Percentiles rank a stretch among this genome's conserved stretches.
Evolutionary conservation across 2,888 invertebrate species (phyloP).

Genomic region (Diarsia mendica): DNA sequence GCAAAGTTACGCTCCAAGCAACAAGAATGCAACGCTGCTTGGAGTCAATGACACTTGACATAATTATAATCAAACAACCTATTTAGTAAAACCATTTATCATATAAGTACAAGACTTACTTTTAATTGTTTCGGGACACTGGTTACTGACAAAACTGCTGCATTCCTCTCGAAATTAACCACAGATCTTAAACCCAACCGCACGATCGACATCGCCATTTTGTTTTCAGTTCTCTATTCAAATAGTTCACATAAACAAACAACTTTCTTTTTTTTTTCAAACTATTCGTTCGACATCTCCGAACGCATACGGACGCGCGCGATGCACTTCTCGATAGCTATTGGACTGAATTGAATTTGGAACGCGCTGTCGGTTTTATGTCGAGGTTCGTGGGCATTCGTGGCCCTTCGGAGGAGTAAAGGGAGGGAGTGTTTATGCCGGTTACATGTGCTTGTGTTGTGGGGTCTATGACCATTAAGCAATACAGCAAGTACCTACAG

Average conservation of each 20-base stretch:
- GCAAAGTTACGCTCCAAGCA: constrained; percentile 48
- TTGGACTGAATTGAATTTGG: constrained; percentile 78
- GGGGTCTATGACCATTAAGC: constrained; percentile 53
- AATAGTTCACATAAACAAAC: constrained; percentile 58
- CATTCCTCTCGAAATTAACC: constrained; percentile 81
- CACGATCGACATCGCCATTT: constrained; percentile 87
- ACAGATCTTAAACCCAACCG: constrained; percentile 82
- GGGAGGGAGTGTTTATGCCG: constrained; percentile 74
- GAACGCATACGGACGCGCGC: constrained; percentile 58
- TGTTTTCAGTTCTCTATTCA: constrained; percentile 61
- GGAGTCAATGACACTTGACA: constrained; percentile 56
- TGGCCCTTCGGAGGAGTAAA: constrained; percentile 58
- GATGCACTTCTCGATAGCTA: constrained; percentile 61
- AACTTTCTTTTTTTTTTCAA: constrained; percentile 53
- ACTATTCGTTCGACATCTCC: constrained; percentile 56
- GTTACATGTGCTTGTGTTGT: constrained; percentile 65
- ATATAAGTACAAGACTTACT: constrained; percentile 73
- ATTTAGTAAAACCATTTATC: constrained; percentile 15
- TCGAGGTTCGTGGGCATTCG: constrained; percentile 33
- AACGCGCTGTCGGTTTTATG: constrained; percentile 81
- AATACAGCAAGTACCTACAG: constrained; percentile 52
- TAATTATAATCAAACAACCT: constrained; percentile 1
- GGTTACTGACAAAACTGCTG: constrained; percentile 75
- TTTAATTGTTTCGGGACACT: constrained; percentile 81
- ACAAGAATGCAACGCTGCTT: constrained; percentile 48